A percentile compares a stretch with the other conserved stretches of the same genome.
These are phyloP conservation scores for Sebastes aleutianus DNA, from an alignment of 2,797 vertebrate genomes.

Conservation along the genomic window DNA sequence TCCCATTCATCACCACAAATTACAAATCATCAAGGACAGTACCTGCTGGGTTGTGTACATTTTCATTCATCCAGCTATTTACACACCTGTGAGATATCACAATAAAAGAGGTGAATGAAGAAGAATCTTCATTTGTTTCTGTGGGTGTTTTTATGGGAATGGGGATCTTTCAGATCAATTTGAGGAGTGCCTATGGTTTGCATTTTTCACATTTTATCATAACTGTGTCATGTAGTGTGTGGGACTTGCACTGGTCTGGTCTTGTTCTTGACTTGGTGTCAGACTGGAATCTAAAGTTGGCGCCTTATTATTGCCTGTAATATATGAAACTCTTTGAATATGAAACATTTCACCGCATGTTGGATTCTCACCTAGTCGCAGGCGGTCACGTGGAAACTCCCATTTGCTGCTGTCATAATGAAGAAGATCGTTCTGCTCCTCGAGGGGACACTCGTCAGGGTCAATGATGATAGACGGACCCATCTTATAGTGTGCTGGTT, in stretches of 20 bases:
- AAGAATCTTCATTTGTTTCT: neutral
- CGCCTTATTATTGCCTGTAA: neutral
- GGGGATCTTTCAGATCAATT: neutral
- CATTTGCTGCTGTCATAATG: slow-evolving; percentile 94
- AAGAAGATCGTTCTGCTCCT: slow-evolving; percentile 92
- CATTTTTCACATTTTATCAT: neutral
- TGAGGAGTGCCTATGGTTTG: neutral
- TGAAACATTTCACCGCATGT: neutral
- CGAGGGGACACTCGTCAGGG: slow-evolving; percentile 91
- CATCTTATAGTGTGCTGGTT: slow-evolving; percentile 90
- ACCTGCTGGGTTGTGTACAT: neutral
- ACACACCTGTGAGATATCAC: neutral
- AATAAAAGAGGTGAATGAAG: neutral
- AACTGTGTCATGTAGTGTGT: neutral
- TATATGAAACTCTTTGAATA: neutral
- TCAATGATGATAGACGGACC: slow-evolving; percentile 96
- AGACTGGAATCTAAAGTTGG: neutral
- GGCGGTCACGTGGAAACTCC: slow-evolving; percentile 94
- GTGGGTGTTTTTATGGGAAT: neutral
- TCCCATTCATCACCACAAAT: neutral
- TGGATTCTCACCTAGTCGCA: slow-evolving; percentile 86
- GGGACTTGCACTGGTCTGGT: no score
- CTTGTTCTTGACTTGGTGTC: neutral
- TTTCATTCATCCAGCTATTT: neutral
- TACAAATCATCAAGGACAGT: neutral